Base-by-base conservation (phyloP, 2,888 invertebrate genomes). In the Liodrosophila aerea region DNA sequence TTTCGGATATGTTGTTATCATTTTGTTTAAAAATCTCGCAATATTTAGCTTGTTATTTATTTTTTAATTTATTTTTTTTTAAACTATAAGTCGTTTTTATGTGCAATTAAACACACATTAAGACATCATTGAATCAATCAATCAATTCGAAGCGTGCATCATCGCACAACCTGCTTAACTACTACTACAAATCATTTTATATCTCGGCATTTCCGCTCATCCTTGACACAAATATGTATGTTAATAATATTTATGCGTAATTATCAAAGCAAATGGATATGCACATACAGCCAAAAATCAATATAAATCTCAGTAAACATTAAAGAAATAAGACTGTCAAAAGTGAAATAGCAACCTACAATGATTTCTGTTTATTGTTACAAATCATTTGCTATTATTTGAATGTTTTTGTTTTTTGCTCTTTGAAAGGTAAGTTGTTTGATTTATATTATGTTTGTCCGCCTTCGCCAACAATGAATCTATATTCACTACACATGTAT, bases 171-270 rank as follows among this genome's bases (percentile, higher is more conserved):
- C 47, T 49, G 40, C 33, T 53, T 53, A 52, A 65, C 71, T 57
- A 64, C 52, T 37, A 34, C n/a, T 51, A 40, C 53, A 37, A 57
- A 58, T 66, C 34, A 50, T 56, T 56, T 76, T 64, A 50, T 22
- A 22, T 1, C 1, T 30, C 64, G 39, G 67, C 60, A 67, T 64
- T 76, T 83, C 81, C 84, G 78, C 59, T 83, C 63, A 67, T 76
- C 78, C 78, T 78, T 78, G 78, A 81, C 78, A 78, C 81, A 73
- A 83, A 69, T 75, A 37, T 46, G 5, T 41, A 30, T 15, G 46
- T 33, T 46, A 36, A 22, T 18, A 16, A 62, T 43, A 64, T 62
- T 74, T 58, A 64, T 74, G 57, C 45, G 68, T 77, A 64, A 81
- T 81, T 81, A 81, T 58, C 18, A 59, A 56, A 77, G 57, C 49